A percentile compares a stretch with the other conserved stretches of the same genome.
These are phyloP conservation scores for Trogon surrucura DNA, from an alignment of 2,113 vertebrate genomes.

Conservation along the genomic window DNA sequence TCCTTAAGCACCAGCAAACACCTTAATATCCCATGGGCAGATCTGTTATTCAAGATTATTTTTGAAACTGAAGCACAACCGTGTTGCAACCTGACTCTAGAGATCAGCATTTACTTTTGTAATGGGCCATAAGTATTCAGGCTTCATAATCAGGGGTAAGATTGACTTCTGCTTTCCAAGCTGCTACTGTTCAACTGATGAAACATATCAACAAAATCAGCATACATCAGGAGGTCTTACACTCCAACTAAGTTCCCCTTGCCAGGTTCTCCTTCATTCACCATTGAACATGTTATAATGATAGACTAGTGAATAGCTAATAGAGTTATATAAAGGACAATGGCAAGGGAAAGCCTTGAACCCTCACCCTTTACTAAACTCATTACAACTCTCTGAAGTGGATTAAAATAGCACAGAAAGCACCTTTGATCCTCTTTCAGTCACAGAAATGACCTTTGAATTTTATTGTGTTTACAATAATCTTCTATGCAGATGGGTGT, in stretches of 20 bases:
- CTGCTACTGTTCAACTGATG: conserved; percentile 9
- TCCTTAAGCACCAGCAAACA: neutral
- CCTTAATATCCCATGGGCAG: neutral
- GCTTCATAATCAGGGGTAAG: neutral
- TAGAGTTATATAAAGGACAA: neutral
- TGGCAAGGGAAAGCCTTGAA: neutral
- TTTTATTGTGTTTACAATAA: conserved; percentile 51
- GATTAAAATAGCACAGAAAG: conserved; percentile 38
- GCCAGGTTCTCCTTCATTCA: conserved; percentile 52
- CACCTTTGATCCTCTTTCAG: conserved; percentile 16
- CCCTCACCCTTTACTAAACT: conserved; percentile 12
- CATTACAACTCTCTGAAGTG: neutral
- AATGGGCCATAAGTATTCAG: neutral
- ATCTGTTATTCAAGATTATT: neutral
- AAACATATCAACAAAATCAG: conserved; percentile 53
- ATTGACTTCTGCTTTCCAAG: conserved; percentile 47
- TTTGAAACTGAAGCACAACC: neutral
- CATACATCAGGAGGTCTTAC: conserved; percentile 21
- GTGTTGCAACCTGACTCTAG: neutral
- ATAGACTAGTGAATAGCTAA: neutral
- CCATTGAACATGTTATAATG: neutral
- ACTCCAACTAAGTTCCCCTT: neutral
- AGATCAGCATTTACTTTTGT: neutral
- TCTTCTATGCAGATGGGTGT: conserved; percentile 34
- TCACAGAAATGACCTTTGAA: conserved; percentile 25